Percentiles rank a stretch among this genome's conserved stretches.
Evolutionary conservation across 2,113 vertebrate genomes (phyloP).

Genomic region (Colius striatus): DNA sequence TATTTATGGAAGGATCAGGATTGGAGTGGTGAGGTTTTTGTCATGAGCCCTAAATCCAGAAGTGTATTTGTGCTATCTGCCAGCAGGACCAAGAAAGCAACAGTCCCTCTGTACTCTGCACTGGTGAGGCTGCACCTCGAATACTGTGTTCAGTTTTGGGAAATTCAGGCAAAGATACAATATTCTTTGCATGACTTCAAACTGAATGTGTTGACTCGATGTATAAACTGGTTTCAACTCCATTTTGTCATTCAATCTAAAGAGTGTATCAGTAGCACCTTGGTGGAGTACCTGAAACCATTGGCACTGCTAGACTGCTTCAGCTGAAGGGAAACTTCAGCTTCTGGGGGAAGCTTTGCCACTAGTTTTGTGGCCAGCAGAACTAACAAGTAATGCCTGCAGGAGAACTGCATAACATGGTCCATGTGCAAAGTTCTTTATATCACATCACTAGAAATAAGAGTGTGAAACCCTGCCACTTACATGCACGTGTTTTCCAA

Average conservation of each 20-base stretch:
- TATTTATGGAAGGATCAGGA: slow-evolving; percentile 19
- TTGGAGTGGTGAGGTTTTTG: background rate
- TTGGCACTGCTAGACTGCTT: background rate
- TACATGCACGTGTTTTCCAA: background rate
- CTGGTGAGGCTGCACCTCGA: no score
- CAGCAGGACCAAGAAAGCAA: no score
- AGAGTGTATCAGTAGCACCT: background rate
- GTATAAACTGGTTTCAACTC: background rate
- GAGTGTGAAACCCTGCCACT: background rate
- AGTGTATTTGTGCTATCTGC: background rate
- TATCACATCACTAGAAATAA: background rate
- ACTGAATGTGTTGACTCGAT: background rate
- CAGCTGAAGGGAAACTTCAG: background rate
- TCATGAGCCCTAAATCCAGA: background rate
- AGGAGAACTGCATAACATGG: background rate
- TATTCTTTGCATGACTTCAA: background rate
- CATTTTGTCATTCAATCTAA: background rate
- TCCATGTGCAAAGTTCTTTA: background rate
- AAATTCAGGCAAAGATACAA: background rate
- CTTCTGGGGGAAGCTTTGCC: background rate
- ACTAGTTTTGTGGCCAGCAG: background rate
- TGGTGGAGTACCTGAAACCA: background rate
- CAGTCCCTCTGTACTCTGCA: no score
- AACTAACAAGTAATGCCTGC: background rate
- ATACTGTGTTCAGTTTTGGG: background rate